A percentile compares a stretch with the other conserved stretches of the same genome.
phyloP scores from a whole-genome alignment of 1,140 invertebrate species.

The Epicauta chinensis region DNA sequence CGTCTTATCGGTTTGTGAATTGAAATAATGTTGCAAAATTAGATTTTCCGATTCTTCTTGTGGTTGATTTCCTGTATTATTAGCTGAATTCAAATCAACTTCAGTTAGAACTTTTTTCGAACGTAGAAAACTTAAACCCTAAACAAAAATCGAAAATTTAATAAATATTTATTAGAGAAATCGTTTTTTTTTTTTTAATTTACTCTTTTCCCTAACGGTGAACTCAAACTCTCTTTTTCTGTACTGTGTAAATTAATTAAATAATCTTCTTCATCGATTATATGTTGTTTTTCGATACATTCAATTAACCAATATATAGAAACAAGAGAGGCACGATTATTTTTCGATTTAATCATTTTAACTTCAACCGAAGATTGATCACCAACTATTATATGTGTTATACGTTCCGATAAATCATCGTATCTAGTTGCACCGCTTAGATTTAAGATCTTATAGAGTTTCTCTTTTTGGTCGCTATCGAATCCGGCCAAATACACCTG shows the following conservation, averaged over 20 bases:
- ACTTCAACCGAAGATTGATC: constrained; percentile 48
- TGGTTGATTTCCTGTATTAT: background rate
- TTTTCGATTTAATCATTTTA: constrained; percentile 42
- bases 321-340: constrained; percentile 51
- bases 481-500: constrained; percentile 65
- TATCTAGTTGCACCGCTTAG: constrained; percentile 74
- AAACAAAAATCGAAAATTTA: constrained; percentile 9
- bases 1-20: constrained; percentile 1
- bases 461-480: constrained; percentile 56
- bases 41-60: constrained; percentile 3
- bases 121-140: constrained; percentile 26
- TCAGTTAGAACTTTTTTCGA: constrained; percentile 19
- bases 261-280: constrained; percentile 54
- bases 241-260: constrained; percentile 31
- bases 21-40: constrained; percentile 27
- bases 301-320: constrained; percentile 66
- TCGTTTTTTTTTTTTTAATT: too few relatives aligned
- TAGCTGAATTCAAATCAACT: constrained; percentile 6
- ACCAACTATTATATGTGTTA: constrained; percentile 75
- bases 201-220: constrained; percentile 59
- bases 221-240: constrained; percentile 43
- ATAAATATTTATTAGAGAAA: background rate
- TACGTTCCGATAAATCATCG: constrained; percentile 62
- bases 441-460: constrained; percentile 70
- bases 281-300: constrained; percentile 56